These are phyloP conservation scores for Antennarius maculatus DNA, from an alignment of 2,797 vertebrate genomes.

Conservation along the genomic window DNA sequence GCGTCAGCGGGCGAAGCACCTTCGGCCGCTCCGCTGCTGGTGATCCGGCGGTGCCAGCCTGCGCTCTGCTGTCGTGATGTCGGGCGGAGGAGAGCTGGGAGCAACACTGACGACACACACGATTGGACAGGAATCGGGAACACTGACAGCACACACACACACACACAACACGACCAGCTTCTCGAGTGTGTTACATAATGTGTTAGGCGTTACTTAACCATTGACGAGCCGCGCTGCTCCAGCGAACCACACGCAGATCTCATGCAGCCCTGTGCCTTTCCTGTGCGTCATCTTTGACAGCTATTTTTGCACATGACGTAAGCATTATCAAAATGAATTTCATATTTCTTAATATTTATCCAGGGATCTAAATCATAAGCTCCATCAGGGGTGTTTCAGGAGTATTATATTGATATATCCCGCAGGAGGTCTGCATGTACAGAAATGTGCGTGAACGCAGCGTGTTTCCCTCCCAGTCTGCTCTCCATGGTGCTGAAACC, in stretches of 20 bases:
- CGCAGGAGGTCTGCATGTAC: not conserved
- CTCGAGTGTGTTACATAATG: conserved; percentile 77
- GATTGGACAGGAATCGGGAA: conserved; percentile 50
- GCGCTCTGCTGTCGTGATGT: conserved; percentile 38
- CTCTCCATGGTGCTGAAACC: conserved; percentile 83
- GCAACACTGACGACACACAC: conserved; percentile 51
- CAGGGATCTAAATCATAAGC: not conserved
- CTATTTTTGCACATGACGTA: not conserved
- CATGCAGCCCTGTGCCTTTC: not conserved
- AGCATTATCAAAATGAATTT: not conserved
- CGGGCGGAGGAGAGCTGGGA: conserved; percentile 39
- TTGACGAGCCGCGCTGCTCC: not conserved
- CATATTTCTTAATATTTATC: not conserved
- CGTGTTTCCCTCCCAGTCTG: conserved; percentile 24
- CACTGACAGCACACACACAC: conserved; percentile 50
- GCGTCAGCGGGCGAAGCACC: conserved; percentile 57
- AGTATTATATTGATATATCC: too few relatives aligned
- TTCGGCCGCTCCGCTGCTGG: conserved; percentile 53
- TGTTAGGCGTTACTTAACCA: conserved; percentile 61
- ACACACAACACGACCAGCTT: conserved; percentile 48
- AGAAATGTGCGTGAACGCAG: not conserved
- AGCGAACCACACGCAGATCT: too few relatives aligned
- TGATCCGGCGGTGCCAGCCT: conserved; percentile 50
- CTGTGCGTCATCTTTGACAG: too few relatives aligned
- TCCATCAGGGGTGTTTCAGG: too few relatives aligned